Conservation (phyloP, 2,113 vertebrate species). For the Felis chaus region DNA sequence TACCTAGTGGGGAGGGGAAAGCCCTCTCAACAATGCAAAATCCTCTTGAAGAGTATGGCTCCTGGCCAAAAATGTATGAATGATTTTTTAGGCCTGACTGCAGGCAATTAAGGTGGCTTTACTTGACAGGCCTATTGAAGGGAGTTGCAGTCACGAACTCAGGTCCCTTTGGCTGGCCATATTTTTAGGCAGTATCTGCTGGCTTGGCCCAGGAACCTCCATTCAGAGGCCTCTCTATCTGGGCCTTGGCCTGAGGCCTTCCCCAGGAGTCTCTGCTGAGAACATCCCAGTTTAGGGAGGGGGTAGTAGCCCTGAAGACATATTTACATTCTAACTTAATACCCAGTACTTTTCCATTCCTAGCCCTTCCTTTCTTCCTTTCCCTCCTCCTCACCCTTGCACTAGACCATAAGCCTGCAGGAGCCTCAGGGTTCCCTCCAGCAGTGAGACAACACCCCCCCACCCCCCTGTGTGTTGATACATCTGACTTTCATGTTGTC, state of each 20-base stretch:
- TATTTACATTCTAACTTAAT: not conserved
- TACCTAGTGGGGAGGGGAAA: not conserved
- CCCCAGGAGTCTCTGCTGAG: not conserved
- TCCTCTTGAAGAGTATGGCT: not conserved
- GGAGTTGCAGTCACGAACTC: not conserved
- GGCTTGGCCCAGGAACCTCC: not conserved
- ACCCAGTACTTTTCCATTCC: not conserved
- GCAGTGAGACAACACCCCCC: not conserved
- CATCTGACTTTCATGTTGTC: not conserved
- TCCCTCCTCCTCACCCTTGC: too few species aligned
- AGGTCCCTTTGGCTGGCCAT: fast-evolving
- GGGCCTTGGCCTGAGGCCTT: not conserved
- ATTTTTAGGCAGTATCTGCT: not conserved
- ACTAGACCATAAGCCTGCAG: not conserved
- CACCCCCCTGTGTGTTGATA: too few species aligned
- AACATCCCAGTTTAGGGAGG: too few species aligned
- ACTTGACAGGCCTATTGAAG: not conserved
- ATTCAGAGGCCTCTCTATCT: not conserved
- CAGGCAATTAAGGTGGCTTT: not conserved
- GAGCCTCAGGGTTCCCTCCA: not conserved
- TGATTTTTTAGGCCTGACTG: not conserved
- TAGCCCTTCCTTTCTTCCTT: not conserved
- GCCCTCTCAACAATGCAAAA: not conserved
- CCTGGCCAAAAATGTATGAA: not conserved
- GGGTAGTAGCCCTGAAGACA: not conserved